Evolutionary conservation across 2,797 vertebrate species (phyloP).

Genomic region (Spea hammondii): DNA sequence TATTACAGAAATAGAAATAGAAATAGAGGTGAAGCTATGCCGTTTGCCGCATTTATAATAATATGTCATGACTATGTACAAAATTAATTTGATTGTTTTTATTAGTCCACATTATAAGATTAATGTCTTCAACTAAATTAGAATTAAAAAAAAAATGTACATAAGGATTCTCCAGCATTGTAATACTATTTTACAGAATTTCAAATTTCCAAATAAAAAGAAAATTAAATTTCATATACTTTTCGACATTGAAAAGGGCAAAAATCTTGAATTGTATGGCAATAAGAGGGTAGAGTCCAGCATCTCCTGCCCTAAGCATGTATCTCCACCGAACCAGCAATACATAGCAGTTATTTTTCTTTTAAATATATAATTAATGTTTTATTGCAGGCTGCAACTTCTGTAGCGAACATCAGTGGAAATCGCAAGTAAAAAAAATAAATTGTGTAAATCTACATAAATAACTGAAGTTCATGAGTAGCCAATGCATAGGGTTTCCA

Average conservation of each 20-base stretch:
- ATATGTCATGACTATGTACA: conserved; percentile 69
- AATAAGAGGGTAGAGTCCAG: conserved; percentile 57
- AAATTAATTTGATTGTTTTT: conserved; percentile 65
- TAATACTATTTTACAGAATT: conserved; percentile 61
- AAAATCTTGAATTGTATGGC: conserved; percentile 59
- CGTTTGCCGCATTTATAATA: conserved; percentile 61
- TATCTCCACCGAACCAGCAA: conserved; percentile 57
- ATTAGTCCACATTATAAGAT: conserved; percentile 61
- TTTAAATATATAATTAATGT: conserved; percentile 61
- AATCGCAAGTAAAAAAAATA: conserved; percentile 68
- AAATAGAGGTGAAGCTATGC: conserved; percentile 3
- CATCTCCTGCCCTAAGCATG: conserved; percentile 57
- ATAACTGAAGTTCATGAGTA: conserved; percentile 63
- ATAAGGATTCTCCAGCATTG: conserved; percentile 60
- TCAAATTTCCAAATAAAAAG: conserved; percentile 65
- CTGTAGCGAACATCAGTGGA: conserved; percentile 69
- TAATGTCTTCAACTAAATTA: conserved; percentile 51
- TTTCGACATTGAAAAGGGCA: conserved; percentile 60
- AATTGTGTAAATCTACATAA: conserved; percentile 59
- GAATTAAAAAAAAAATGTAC: conserved; percentile 64
- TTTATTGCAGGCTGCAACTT: conserved; percentile 76
- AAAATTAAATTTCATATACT: conserved; percentile 54
- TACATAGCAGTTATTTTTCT: conserved; percentile 59
- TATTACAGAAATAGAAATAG: neutral
- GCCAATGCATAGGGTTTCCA: conserved; percentile 63